Evolutionary conservation across 37 sponge, comb jelly and placozoan genomes (phyloP).

Genomic region (Aplysina aerophoba): DNA sequence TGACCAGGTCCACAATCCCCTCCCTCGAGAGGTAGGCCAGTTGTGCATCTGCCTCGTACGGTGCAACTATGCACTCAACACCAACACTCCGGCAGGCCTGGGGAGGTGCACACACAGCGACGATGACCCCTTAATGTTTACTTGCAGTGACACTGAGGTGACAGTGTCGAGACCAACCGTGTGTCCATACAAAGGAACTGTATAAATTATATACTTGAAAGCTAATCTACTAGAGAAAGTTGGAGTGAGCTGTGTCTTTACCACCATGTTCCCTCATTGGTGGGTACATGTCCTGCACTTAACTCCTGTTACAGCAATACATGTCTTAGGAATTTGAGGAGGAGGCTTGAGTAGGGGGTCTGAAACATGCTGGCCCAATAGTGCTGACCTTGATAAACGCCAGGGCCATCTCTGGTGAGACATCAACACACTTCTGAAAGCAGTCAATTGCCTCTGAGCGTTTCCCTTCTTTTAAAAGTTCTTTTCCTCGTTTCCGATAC

Average conservation of each 20-base stretch:
- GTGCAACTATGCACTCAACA: slow-evolving; percentile 95
- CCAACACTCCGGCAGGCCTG: slow-evolving; percentile 80
- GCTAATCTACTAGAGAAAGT: no score
- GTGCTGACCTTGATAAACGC: slow-evolving; percentile 82
- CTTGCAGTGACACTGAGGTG: background rate
- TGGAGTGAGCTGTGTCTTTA: no score
- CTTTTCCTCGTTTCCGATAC: slow-evolving; percentile 82
- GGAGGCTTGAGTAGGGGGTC: background rate
- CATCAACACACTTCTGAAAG: slow-evolving; percentile 92
- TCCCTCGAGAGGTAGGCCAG: slow-evolving; percentile 84
- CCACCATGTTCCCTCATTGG: no score
- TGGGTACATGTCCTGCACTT: no score
- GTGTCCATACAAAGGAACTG: no score
- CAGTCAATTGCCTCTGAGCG: slow-evolving; percentile 85
- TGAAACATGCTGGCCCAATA: background rate
- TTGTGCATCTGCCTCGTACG: slow-evolving; percentile 98
- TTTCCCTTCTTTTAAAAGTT: slow-evolving; percentile 84
- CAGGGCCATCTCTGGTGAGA: slow-evolving; percentile 92
- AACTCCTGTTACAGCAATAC: background rate
- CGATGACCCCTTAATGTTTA: no score
- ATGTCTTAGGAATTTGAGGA: background rate
- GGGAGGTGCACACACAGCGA: background rate
- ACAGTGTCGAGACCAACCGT: background rate
- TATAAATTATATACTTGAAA: no score
- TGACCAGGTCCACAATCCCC: slow-evolving; percentile 83